These are phyloP conservation scores for Arge pagana DNA, from an alignment of 2,888 invertebrate genomes.

Conservation along the genomic window DNA sequence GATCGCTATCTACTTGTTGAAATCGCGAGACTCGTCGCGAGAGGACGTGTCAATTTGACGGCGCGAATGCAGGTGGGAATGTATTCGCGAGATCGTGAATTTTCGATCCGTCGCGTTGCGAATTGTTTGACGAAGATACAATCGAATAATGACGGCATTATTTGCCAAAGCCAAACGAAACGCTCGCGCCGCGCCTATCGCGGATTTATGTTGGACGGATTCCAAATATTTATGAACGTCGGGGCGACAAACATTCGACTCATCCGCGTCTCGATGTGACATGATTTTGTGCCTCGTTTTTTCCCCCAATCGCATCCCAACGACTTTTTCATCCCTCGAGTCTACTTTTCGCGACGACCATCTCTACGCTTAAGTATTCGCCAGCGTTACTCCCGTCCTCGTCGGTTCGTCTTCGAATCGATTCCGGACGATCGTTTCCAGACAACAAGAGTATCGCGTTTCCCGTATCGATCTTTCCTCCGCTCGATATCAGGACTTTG, in stretches of 20 bases:
- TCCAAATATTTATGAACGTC: conserved; percentile 22
- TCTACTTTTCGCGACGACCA: too few relatives aligned
- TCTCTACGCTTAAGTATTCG: too few relatives aligned
- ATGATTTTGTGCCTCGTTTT: conserved; percentile 18
- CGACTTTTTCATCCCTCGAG: too few relatives aligned
- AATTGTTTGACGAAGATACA: conserved; percentile 5
- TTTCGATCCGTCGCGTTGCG: conserved; percentile 1
- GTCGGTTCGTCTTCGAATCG: too few relatives aligned
- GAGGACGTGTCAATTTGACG: conserved; percentile 9
- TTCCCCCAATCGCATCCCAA: too few relatives aligned
- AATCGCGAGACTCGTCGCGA: background rate
- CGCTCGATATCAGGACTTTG: too few relatives aligned
- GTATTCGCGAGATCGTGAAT: background rate
- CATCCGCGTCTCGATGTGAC: conserved; percentile 16
- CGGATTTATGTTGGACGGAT: conserved; percentile 15
- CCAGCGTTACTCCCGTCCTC: too few relatives aligned
- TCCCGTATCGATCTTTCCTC: too few relatives aligned
- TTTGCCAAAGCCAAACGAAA: conserved; percentile 15
- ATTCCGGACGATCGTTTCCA: too few relatives aligned
- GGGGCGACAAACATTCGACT: conserved; percentile 20
- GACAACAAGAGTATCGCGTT: too few relatives aligned
- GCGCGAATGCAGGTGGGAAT: too few relatives aligned
- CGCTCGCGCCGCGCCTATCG: conserved; percentile 14
- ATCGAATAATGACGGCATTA: conserved; percentile 22
- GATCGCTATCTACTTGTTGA: background rate